Evolutionary conservation across 2,888 invertebrate species (phyloP).

Genomic region (Coelopa pilipes): DNA sequence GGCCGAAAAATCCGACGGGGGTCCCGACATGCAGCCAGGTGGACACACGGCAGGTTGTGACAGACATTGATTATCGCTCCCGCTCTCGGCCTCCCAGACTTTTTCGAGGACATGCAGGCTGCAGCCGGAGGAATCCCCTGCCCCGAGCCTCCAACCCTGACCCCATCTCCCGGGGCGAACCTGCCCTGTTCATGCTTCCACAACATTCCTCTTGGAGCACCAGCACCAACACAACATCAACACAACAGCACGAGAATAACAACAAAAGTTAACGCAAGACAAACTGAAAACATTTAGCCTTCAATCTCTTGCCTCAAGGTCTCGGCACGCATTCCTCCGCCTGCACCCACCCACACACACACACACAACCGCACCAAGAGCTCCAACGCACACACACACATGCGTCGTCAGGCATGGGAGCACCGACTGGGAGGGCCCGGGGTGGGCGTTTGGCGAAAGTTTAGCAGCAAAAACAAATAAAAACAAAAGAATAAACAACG

Average conservation of each 20-base stretch:
- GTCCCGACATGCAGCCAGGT: too few relatives aligned
- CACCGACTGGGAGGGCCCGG: background rate
- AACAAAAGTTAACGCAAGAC: background rate
- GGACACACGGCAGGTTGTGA: too few relatives aligned
- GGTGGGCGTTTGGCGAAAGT: too few relatives aligned
- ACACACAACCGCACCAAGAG: background rate
- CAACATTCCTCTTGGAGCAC: background rate
- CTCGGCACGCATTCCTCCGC: constrained; percentile 2
- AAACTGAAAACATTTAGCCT: constrained; percentile 16
- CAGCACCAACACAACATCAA: background rate
- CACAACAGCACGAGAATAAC: background rate
- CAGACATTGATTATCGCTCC: too few relatives aligned
- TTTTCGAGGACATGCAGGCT: too few relatives aligned
- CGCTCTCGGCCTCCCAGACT: too few relatives aligned
- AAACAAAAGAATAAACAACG: background rate
- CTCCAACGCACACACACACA: background rate
- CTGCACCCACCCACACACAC: background rate
- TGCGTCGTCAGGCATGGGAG: background rate
- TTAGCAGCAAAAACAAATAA: background rate
- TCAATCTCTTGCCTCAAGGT: constrained; percentile 21
- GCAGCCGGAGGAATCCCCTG: too few relatives aligned
- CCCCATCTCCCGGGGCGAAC: too few relatives aligned
- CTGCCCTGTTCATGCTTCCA: background rate
- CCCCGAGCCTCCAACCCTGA: too few relatives aligned
- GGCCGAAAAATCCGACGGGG: too few relatives aligned